Base-by-base conservation (phyloP, 2,888 invertebrate genomes). In the Ethmia dodecea region DNA sequence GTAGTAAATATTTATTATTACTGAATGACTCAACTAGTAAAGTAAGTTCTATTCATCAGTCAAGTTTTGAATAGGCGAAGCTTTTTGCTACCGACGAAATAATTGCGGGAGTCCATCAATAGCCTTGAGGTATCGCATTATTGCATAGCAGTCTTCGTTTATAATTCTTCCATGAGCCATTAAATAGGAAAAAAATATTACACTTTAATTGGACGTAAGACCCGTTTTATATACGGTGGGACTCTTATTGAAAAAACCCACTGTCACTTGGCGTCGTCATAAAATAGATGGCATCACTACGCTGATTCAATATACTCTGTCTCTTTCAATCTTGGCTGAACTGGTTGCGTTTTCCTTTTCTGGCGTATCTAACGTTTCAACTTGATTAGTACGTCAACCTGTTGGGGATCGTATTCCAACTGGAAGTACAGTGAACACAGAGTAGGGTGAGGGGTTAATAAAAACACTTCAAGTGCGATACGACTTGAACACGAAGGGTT, bases 311-410 rank as follows among this genome's bases (percentile, higher is more conserved):
- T 39, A 38, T 51, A 36, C 37, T 48, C 42, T 33, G 31, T 66
- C 64, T 47, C 53, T 40, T 42, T 72, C 49, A 40, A 34, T 36
- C 38, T 31, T 40, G 34, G 27, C 26, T 22, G 29, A 39, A 40
- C 47, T 27, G 38, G 37, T 55, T 40, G 28, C 33, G 31, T 45
- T 54, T 45, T 60, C 56, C 55, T 50, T 62, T 49, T 65, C 58
- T 47, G 35, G 47, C 45, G 37, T 22, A 43, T 54, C 52, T 52
- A 52, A 57, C 49, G 49, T 40, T 40, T 53, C 48, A 52, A 55
- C 59, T 60, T 64, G 68, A 73, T 72, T 70, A 65, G 69, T 56
- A 59, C 67, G 58, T 69, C 66, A 71, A 69, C 65, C 62, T 41
- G 41, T 43, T 28, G 28, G 15, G 11, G 28, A 29, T 25, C 18